Evolutionary conservation across 1,140 invertebrate species (phyloP).

Genomic region (Nylanderia fulva): DNA sequence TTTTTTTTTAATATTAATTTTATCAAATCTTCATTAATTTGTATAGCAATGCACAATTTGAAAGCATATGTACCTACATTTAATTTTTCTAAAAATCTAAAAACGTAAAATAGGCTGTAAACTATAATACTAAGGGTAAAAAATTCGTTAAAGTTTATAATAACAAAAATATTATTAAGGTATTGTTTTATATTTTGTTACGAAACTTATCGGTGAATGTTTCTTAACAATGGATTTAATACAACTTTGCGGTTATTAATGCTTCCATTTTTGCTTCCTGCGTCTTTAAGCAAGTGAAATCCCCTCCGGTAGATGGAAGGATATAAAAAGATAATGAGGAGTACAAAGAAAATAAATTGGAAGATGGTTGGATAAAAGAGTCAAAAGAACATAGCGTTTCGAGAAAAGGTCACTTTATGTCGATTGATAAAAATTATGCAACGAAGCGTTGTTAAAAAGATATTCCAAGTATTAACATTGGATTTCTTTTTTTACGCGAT

Average conservation of each 20-base stretch:
- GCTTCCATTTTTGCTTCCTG: conserved; percentile 6
- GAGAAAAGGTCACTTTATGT: not conserved
- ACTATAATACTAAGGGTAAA: no score
- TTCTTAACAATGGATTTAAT: not conserved
- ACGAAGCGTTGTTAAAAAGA: not conserved
- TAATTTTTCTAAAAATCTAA: not conserved
- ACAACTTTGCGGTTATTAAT: conserved; percentile 29
- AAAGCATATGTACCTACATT: not conserved
- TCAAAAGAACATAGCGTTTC: not conserved
- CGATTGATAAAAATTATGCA: conserved; percentile 25
- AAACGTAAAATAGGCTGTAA: no score
- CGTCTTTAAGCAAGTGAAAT: conserved; percentile 22
- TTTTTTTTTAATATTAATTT: no score
- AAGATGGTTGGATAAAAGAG: not conserved
- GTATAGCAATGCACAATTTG: not conserved
- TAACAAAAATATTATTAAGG: no score
- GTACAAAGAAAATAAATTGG: conserved; percentile 45
- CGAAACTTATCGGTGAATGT: not conserved
- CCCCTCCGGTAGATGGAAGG: not conserved
- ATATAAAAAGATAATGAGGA: conserved; percentile 24
- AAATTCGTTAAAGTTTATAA: no score
- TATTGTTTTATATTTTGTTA: not conserved
- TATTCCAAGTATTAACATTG: not conserved
- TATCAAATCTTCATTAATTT: not conserved
- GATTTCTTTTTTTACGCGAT: not conserved